Percentiles rank a stretch among this genome's conserved stretches.
Conservation (phyloP, 1,140 invertebrate species). For the Harlomillsia oculata region DNA sequence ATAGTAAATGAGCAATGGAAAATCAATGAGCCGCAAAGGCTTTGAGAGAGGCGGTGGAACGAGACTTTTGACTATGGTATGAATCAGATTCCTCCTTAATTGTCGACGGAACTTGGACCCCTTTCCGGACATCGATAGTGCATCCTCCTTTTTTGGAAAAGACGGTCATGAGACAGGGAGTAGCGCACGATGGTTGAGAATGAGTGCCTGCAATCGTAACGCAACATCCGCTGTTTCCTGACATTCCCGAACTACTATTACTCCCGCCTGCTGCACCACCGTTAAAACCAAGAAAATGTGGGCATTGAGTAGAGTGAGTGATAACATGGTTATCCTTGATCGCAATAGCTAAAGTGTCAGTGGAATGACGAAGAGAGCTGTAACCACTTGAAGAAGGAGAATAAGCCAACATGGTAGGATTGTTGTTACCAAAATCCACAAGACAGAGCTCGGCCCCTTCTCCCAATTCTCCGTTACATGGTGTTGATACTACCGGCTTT, state of each 20-base stretch:
- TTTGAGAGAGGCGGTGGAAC: constrained; percentile 17
- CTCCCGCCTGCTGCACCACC: background rate
- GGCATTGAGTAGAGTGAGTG: constrained; percentile 11
- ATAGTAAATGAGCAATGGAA: background rate
- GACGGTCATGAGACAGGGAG: constrained; percentile 7
- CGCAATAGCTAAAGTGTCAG: constrained; percentile 22
- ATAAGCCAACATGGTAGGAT: constrained; percentile 9
- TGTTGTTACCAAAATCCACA: constrained; percentile 15
- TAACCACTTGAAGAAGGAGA: constrained; percentile 34
- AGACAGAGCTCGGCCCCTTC: constrained; percentile 20
- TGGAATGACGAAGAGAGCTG: constrained; percentile 28
- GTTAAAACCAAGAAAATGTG: constrained; percentile 5
- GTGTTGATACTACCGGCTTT: background rate
- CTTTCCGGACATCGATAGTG: constrained; percentile 11
- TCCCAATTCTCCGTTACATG: background rate
- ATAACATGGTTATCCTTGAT: constrained; percentile 7
- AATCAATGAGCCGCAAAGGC: constrained; percentile 5
- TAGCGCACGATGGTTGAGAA: background rate
- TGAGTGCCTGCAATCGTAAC: background rate
- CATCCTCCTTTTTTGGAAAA: constrained; percentile 12
- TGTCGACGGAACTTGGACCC: constrained; percentile 32
- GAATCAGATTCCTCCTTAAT: constrained; percentile 35
- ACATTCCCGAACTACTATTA: background rate
- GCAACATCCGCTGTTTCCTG: background rate
- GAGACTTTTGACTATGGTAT: constrained; percentile 27